Conservation (phyloP, 2,888 invertebrate genomes). For the Reticulitermes lucifugus region DNA sequence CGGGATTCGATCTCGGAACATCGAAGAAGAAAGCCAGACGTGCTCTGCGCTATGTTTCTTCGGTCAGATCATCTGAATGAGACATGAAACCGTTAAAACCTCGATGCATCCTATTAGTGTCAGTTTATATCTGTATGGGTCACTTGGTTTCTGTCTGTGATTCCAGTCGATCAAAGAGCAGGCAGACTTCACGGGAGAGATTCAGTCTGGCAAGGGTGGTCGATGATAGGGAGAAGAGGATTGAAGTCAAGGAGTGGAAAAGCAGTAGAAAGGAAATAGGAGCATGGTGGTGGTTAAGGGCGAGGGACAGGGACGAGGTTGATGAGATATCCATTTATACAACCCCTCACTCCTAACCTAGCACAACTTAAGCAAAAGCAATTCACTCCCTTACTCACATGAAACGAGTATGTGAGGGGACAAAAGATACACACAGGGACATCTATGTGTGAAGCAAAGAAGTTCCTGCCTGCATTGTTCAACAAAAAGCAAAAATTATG, state of each 20-base stretch:
- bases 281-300: constrained; percentile 31
- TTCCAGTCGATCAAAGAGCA: not conserved
- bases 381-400: constrained; percentile 21
- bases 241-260: constrained; percentile 23
- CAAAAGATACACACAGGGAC: constrained; percentile 34
- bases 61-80: too few species aligned
- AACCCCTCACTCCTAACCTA: constrained; percentile 31
- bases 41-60: too few species aligned
- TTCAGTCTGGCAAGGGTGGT: not conserved
- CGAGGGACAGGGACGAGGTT: constrained; percentile 10
- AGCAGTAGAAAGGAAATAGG: not conserved
- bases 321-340: constrained; percentile 41
- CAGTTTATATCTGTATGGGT: too few species aligned
- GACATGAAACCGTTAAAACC: too few species aligned
- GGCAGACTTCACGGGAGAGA: too few species aligned
- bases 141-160: not conserved
- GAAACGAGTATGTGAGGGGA: constrained; percentile 20
- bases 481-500: not conserved
- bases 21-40: too few species aligned
- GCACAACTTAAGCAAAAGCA: constrained; percentile 29
- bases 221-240: constrained; percentile 8
- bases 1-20: too few species aligned
- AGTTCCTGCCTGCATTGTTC: constrained; percentile 2
- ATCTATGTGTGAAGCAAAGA: constrained; percentile 35
- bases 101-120: too few species aligned